phyloP scores from a whole-genome alignment of 2,113 vertebrate species.

The Girardinichthys multiradiatus region DNA sequence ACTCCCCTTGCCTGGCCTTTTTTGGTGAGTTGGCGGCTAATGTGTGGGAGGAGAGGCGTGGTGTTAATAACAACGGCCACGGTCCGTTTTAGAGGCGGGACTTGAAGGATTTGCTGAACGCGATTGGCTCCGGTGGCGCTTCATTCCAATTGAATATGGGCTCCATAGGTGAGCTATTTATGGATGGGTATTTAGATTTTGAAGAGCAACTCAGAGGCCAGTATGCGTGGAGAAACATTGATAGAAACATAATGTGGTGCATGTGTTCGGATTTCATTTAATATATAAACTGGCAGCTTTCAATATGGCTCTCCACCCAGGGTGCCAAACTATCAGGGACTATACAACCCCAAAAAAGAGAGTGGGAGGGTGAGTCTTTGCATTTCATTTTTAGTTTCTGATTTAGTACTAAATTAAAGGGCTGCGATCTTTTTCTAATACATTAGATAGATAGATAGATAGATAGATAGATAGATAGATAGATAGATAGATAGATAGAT shows the following conservation, averaged over 20 bases:
- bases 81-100: conserved; percentile 60
- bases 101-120: not conserved
- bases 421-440: no score
- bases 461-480: no score
- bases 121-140: conserved; percentile 75
- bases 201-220: conserved; percentile 63
- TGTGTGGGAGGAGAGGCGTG: not conserved
- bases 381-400: no score
- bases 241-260: conserved; percentile 58
- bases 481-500: no score
- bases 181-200: conserved; percentile 92
- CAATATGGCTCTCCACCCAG: no score
- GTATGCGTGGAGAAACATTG: conserved; percentile 59
- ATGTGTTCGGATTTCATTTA: no score
- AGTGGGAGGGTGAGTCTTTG: no score
- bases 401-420: no score
- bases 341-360: no score
- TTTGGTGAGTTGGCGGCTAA: conserved; percentile 84
- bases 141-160: conserved; percentile 83
- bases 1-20: conserved; percentile 85
- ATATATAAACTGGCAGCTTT: no score
- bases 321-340: not conserved
- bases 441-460: not conserved
- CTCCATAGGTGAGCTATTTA: conserved; percentile 94
- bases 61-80: conserved; percentile 64